phyloP scores from a whole-genome alignment of 2,888 invertebrate species.

The Apamea anceps region DNA sequence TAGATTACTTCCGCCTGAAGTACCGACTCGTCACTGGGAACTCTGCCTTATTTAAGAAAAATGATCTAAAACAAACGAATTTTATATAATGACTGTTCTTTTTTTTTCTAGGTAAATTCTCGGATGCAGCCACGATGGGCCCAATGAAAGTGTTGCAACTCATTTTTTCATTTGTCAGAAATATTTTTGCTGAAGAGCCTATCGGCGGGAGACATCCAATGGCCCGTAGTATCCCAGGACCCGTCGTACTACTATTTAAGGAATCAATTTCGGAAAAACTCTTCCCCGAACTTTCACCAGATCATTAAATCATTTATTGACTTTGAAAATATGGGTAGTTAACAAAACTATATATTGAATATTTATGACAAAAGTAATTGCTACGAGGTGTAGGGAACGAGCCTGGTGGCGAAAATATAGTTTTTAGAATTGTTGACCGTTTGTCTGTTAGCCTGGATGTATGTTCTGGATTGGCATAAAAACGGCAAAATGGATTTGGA shows the following conservation, averaged over 20 bases:
- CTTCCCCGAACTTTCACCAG: not conserved
- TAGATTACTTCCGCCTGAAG: not conserved
- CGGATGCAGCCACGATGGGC: not conserved
- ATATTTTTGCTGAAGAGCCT: not conserved
- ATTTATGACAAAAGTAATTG: too few species aligned
- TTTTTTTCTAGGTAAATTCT: conserved; percentile 14
- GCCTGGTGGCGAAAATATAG: too few species aligned
- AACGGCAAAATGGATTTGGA: too few species aligned
- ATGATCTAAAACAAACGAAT: not conserved
- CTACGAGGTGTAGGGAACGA: too few species aligned
- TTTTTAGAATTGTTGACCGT: too few species aligned
- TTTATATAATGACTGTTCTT: not conserved
- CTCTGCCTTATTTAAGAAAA: not conserved
- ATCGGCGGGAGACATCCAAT: conserved; percentile 14
- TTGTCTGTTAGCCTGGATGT: too few species aligned
- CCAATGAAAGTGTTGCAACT: conserved; percentile 7
- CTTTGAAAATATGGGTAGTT: not conserved
- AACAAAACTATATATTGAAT: too few species aligned
- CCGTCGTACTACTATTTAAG: conserved; percentile 9
- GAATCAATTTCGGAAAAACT: rapidly evolving
- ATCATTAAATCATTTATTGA: not conserved
- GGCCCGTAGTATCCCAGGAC: conserved; percentile 1
- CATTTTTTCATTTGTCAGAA: rapidly evolving
- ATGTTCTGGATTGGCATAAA: too few species aligned
- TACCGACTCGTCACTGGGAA: not conserved